Conservation (phyloP, 2,113 vertebrate species). For the Nothocercus julius region DNA sequence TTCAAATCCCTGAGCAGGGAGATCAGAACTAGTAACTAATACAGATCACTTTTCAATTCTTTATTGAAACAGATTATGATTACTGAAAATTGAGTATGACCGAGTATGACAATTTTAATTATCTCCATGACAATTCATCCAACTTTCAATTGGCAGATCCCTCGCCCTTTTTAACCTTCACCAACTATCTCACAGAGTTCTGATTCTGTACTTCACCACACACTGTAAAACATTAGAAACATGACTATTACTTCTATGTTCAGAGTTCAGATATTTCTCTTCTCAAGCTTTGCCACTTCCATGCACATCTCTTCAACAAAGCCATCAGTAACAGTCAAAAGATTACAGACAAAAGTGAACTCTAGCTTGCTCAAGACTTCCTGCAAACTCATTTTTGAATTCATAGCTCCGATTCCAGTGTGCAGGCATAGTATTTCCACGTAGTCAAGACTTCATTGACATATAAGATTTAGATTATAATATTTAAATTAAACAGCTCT, state of each 20-base stretch:
- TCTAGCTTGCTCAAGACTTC: neutral
- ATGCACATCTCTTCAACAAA: neutral
- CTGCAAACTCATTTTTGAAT: neutral
- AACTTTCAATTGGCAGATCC: neutral
- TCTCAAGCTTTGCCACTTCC: neutral
- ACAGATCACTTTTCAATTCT: neutral
- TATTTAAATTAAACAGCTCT: neutral
- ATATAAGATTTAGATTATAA: neutral
- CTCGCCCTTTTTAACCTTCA: neutral
- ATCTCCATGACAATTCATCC: neutral
- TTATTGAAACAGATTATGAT: neutral
- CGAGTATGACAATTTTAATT: neutral
- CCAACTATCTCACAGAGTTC: neutral
- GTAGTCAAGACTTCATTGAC: neutral
- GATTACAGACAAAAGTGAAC: neutral
- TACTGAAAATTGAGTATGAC: neutral
- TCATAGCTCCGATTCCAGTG: neutral
- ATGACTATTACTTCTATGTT: neutral
- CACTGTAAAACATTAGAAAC: accelerated
- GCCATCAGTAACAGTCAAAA: neutral
- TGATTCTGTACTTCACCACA: neutral
- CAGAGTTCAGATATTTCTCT: neutral
- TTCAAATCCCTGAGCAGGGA: neutral
- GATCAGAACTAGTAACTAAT: neutral
- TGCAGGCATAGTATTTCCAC: neutral